Evolutionary conservation across 2,888 invertebrate species (phyloP).

Genomic region (Protophormia terraenovae): DNA sequence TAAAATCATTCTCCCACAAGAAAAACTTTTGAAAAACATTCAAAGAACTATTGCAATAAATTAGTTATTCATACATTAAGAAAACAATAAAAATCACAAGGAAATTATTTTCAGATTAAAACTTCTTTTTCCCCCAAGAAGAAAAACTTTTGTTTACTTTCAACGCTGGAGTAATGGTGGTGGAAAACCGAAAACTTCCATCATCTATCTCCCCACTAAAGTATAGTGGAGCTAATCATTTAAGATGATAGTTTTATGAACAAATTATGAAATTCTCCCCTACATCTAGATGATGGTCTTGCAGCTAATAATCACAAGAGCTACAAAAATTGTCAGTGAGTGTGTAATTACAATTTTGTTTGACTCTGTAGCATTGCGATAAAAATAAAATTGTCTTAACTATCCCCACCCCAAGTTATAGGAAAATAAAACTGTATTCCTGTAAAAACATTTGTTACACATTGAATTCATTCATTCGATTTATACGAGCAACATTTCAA

Average conservation of each 20-base stretch:
- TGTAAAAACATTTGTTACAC: constrained; percentile 24
- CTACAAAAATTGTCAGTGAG: not conserved
- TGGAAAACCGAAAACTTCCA: not conserved
- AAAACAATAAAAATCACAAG: constrained; percentile 25
- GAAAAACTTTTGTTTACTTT: not conserved
- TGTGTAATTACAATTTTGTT: constrained; percentile 6
- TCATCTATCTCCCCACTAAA: not conserved
- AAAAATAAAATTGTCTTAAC: constrained; percentile 15
- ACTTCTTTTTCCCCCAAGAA: not conserved
- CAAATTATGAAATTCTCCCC: not conserved
- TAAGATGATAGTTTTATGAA: constrained; percentile 33
- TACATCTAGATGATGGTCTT: not conserved
- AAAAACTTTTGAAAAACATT: not conserved
- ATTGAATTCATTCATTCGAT: constrained; percentile 41
- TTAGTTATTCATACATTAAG: not conserved
- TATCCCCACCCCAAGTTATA: not conserved
- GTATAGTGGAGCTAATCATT: not conserved
- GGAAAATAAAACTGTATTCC: not conserved
- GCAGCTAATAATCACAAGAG: not conserved
- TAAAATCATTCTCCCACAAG: not conserved
- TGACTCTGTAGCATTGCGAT: not conserved
- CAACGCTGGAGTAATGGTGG: not conserved
- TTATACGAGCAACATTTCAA: constrained; percentile 34
- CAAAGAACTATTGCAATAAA: constrained; percentile 10
- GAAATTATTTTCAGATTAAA: constrained; percentile 26